Evolutionary conservation across 2,113 vertebrate species (phyloP), one percentile per base, ranked within the genome.

Genomic region (Choloepus hoffmanni): DNA sequence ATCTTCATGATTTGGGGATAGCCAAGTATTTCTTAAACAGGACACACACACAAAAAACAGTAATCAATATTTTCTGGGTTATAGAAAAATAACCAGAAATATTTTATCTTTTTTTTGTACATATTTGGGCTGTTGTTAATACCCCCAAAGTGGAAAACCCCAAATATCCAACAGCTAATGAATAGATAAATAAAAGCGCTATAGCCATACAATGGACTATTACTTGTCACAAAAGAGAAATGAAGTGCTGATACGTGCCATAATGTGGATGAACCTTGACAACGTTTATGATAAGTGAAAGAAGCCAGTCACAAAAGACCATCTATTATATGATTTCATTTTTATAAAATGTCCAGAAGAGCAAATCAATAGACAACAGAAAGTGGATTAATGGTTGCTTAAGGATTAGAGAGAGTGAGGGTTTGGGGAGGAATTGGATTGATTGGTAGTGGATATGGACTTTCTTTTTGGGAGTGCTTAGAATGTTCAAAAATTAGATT

Each of bases 181-280:
- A 92, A 72, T 79, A 45, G 6, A 86, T 82, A 79, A 12, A 74
- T 74, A 53, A 74, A 58, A 23, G 12, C 50, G n/a, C 1, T 53
- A 18, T 86, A 48, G 86, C 21, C 15, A 62, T 26, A 23, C 0
- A n/a, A 60, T 82, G 40, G 26, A 82, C 19, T 82, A 76, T 58
- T 90, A 43, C 43, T 85, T 45, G 82, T 48, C 18, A 93, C 93
- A 48, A 79, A 83, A 73, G 36, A 90, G 5, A 63, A 86, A 85
- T 53, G 58, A 81, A 78, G 55, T 63, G 36, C 18, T 76, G 15
- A 60, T 79, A 63, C 16, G 26, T 43, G 8, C 62, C 82, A 6
- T 48, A 63, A 81, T 16, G 11, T 67, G 19, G 67, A 43, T 45
- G 40, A 55, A 24, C 19, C 74, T 89, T 76, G 60, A 93, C 62